Base-by-base conservation (phyloP, 2,113 vertebrate genomes). In the Sinocyclocheilus grahami region DNA sequence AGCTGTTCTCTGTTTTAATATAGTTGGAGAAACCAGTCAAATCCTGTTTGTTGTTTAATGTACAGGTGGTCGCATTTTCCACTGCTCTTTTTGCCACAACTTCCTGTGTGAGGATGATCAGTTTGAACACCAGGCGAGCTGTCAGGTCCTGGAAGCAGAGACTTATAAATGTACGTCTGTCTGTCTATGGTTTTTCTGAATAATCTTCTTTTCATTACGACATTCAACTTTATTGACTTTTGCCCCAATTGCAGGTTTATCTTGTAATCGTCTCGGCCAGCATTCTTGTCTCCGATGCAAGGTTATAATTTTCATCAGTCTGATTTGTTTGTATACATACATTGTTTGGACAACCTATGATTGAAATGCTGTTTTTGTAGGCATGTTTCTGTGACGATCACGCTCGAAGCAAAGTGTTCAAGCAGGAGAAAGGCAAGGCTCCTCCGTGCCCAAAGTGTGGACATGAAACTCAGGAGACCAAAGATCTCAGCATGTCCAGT, bases 401-500 rank as follows among this genome's bases (percentile, higher is more conserved):
- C 0, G 96, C 96, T 85, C 95, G 97, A 76, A 99, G 98, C 92
- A 99, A 99, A 85, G 97, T 99, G 37, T 99, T 99, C 91, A 99
- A 99, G 89, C 97, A 99, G 83, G 98, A 99, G 89, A 99, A 99
- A 81, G 97, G 98, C 77, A 98, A 97, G 89, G 95, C 95, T 3
- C 98, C 97, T 37, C 98, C 98, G 0, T 99, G 98, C 86, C 98
- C 98, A 9, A 99, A 99, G 89, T 99, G 98, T 88, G 98, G 98
- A 22, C 98, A 99, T 1, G 97, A 99, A 93, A 99, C 97, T 1
- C 98, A 99, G 92, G 95, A 99, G 93, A 98, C 98, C 37, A 99
- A 99, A 93, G 97, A 99, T 83, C 95, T 99, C 82, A 99, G 98
- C 97, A 98, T 99, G 97, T 99, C 98, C 90, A 99, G 98, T 99